These are phyloP conservation scores for Venusia cambrica DNA, from an alignment of 2,888 invertebrate genomes.

Conservation along the genomic window DNA sequence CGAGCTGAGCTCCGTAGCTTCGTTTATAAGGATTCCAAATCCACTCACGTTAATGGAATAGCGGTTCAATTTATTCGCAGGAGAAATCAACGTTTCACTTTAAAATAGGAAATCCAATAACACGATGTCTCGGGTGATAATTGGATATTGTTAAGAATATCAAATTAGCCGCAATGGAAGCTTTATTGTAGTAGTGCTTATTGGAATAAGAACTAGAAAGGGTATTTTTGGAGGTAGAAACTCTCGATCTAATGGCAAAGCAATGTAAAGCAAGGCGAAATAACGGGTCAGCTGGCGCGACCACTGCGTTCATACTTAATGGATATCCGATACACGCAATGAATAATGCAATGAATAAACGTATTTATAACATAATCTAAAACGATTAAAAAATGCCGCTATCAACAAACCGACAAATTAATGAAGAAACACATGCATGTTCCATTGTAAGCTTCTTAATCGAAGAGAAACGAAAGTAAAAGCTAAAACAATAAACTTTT, in stretches of 20 bases:
- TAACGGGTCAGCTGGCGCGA: slow-evolving; percentile 28
- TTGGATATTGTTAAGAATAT: too few relatives aligned
- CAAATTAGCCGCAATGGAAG: too few relatives aligned
- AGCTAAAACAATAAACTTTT: too few relatives aligned
- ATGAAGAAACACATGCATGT: not conserved
- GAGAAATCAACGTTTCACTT: slow-evolving; percentile 26
- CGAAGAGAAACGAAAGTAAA: slow-evolving; percentile 2
- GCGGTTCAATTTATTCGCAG: slow-evolving; percentile 25
- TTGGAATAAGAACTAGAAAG: slow-evolving; percentile 8
- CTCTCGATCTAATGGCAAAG: slow-evolving; percentile 34
- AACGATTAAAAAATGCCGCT: slow-evolving; percentile 15
- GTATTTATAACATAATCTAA: slow-evolving; percentile 15
- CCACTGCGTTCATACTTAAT: slow-evolving; percentile 19
- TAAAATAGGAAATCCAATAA: slow-evolving; percentile 17
- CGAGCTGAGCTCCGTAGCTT: slow-evolving; percentile 17
- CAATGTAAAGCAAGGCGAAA: slow-evolving; percentile 32
- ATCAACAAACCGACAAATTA: slow-evolving; percentile 11
- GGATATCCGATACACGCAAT: slow-evolving; percentile 23
- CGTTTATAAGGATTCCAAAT: slow-evolving; percentile 32
- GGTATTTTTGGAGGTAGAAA: slow-evolving; percentile 31
- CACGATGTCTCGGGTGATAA: slow-evolving; percentile 8
- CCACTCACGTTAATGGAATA: slow-evolving; percentile 26
- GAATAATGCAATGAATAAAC: slow-evolving; percentile 31
- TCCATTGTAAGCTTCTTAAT: too few relatives aligned
- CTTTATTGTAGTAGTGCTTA: too few relatives aligned